Base-by-base conservation (phyloP, 2,888 invertebrate species). In the Drosophila peninsularis region DNA sequence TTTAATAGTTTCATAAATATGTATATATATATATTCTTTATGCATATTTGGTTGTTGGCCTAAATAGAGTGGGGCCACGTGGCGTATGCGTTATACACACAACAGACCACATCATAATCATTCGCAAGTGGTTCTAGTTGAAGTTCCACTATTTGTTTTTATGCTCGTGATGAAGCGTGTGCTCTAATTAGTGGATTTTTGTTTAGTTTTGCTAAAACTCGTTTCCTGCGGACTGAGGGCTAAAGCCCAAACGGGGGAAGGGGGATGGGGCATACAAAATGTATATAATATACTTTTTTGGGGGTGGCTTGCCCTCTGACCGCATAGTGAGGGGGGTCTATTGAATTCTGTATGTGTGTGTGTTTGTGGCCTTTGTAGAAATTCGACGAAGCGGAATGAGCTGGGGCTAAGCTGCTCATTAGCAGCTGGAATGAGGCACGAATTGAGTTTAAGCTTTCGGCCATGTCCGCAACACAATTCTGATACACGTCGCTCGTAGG, bases 171-270 rank as follows among this genome's bases (percentile, higher is more conserved):
- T 68, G 70, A 74, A 74, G 80, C 71, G 57, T 75, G 66, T 71
- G 54, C 67, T 72, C 75, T 78, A 80, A 80, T 80, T 81, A 78
- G 75, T 52, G 67, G 61, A 76, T 76, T 80, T 47, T 65, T 68
- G 72, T 81, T 80, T 80, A 75, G 78, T 78, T 80, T 81, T 78
- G 82, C 76, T 67, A 58, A 66, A 78, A 75, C 61, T 72, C 75
- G 53, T 63, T 58, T 61, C n/a, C 41, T 52, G 62, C 39, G 13
- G 30, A 17, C 49, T 27, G 27, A 42, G 62, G 37, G 45, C 3
- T 9, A 13, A 49, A 13, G 13, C 7, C 5, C 41, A 10, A 27
- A 1, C 5, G 5, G 30, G n/a, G 21, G 53, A 53, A 27, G 1
- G 21, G 47, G 21, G 13, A 27, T 0, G 21, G 47, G 21, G 13